These are phyloP conservation scores for Peromyscus polionotus DNA, from an alignment of 2,113 vertebrate species.

Conservation along the genomic window DNA sequence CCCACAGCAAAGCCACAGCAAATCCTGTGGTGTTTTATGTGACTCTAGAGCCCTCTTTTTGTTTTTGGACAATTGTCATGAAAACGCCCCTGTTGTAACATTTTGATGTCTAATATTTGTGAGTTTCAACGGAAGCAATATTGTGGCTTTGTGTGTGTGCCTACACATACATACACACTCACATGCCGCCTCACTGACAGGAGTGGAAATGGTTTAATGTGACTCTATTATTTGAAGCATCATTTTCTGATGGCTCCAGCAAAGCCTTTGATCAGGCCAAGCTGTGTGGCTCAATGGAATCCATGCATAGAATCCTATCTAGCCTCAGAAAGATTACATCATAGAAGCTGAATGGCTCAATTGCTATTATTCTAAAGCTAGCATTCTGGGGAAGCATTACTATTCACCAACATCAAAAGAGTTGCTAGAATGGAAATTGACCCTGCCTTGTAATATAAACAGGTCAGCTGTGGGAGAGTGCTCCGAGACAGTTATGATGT, in stretches of 20 bases:
- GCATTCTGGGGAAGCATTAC: constrained; percentile 76
- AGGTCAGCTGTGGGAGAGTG: constrained; percentile 78
- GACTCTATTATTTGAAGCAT: constrained; percentile 70
- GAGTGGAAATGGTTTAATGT: constrained; percentile 38
- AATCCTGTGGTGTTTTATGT: background rate
- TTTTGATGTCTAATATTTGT: constrained; percentile 62
- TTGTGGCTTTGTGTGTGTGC: background rate
- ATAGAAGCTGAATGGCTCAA: constrained; percentile 56
- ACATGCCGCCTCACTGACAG: background rate
- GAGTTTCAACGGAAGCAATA: constrained; percentile 16
- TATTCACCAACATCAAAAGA: constrained; percentile 83
- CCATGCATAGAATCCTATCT: constrained; percentile 69
- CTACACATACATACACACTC: background rate
- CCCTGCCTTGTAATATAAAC: constrained; percentile 75
- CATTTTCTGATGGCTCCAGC: constrained; percentile 58
- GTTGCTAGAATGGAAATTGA: constrained; percentile 76
- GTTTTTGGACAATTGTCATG: constrained; percentile 33
- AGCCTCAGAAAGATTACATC: constrained; percentile 65
- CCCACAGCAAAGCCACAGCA: background rate
- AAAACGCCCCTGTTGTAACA: constrained; percentile 43
- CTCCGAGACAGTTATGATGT: constrained; percentile 76
- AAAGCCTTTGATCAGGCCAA: constrained; percentile 79
- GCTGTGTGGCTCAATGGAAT: constrained; percentile 70
- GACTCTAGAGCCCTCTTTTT: background rate
- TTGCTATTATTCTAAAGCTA: constrained; percentile 76